Conservation (phyloP, 1,140 invertebrate genomes). For the Diprion similis region DNA sequence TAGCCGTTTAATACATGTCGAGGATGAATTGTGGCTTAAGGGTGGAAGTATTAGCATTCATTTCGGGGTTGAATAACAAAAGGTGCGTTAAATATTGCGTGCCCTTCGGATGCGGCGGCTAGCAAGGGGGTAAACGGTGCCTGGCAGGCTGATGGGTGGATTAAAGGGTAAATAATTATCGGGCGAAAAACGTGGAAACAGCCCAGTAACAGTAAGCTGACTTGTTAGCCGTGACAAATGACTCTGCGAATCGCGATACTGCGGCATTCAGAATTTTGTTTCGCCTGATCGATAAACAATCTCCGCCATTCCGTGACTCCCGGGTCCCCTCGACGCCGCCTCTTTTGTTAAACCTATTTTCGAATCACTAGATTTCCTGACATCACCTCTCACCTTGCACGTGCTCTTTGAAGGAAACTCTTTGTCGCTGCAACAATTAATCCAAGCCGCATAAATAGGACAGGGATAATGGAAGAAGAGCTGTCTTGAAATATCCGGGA, state of each 20-base stretch:
- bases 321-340: no score
- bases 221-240: slow-evolving; percentile 1
- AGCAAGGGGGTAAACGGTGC: not conserved
- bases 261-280: not conserved
- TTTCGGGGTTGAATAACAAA: slow-evolving; percentile 1
- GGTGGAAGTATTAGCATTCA: not conserved
- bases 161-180: slow-evolving; percentile 8
- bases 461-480: no score
- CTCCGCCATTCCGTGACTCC: not conserved
- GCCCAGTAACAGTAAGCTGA: not conserved
- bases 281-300: not conserved
- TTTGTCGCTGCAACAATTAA: no score
- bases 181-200: not conserved
- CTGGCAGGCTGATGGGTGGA: not conserved
- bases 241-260: not conserved
- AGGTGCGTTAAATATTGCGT: slow-evolving; percentile 5
- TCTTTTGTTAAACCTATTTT: no score
- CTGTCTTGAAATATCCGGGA: no score
- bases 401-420: no score
- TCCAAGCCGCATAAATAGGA: no score
- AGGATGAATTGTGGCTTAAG: not conserved
- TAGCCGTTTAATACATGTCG: not conserved
- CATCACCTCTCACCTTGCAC: no score
- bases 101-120: not conserved
- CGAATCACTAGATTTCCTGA: no score